phyloP scores from a whole-genome alignment of 2,113 vertebrate genomes.

The Apodemus speciosus region DNA sequence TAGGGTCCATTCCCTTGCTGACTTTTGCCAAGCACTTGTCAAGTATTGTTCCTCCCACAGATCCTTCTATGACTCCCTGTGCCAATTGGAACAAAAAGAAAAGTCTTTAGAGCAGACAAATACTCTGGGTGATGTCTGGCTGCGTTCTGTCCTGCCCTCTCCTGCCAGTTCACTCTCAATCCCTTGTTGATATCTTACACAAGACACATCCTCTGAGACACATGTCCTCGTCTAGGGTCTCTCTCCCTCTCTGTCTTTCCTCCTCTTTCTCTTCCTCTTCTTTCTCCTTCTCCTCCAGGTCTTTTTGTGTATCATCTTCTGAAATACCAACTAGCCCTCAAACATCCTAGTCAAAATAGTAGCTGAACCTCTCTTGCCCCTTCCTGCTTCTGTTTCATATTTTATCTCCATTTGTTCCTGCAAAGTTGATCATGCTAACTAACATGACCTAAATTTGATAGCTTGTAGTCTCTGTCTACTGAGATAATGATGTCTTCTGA shows the following conservation, averaged over 20 bases:
- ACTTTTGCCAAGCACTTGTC: neutral
- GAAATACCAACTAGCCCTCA: too few species aligned
- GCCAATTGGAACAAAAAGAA: rapidly evolving
- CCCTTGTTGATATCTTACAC: too few species aligned
- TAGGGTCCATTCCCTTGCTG: neutral
- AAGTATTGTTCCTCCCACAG: neutral
- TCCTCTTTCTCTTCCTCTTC: too few species aligned
- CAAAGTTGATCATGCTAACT: neutral
- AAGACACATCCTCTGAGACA: neutral
- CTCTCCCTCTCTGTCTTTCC: too few species aligned
- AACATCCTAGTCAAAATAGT: neutral
- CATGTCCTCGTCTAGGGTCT: neutral
- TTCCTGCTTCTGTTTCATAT: neutral
- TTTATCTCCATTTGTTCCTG: neutral
- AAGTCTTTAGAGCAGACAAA: neutral
- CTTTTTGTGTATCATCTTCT: neutral
- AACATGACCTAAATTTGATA: neutral
- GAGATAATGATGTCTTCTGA: neutral
- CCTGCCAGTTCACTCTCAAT: too few species aligned
- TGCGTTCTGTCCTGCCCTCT: rapidly evolving
- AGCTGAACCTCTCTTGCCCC: neutral
- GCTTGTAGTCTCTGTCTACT: neutral
- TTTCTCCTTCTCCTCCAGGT: neutral
- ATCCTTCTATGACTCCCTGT: neutral
- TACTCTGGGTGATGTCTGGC: neutral